Conservation (phyloP, 2,888 invertebrate species). For the Cheilosia impressa region DNA sequence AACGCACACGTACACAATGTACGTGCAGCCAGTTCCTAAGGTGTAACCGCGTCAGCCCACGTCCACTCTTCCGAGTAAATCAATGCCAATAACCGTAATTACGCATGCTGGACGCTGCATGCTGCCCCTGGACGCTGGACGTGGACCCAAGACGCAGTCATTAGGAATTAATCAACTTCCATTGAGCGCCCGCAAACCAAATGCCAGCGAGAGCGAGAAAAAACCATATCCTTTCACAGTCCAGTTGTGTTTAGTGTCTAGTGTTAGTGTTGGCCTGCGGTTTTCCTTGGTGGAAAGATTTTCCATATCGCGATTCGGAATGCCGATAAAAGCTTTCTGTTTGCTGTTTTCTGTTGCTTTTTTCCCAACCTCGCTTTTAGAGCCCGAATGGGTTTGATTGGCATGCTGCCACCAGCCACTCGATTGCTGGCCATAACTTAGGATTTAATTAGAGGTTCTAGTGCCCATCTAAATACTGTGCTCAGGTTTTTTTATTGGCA, state of each 20-base stretch:
- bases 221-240: slow-evolving; percentile 31
- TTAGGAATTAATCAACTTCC: slow-evolving; percentile 70
- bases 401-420: slow-evolving; percentile 47
- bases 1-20: slow-evolving; percentile 29
- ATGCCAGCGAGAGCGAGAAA: background rate
- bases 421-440: slow-evolving; percentile 41
- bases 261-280: background rate
- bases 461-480: slow-evolving; percentile 44
- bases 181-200: slow-evolving; percentile 21
- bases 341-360: background rate
- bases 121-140: slow-evolving; percentile 19
- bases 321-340: slow-evolving; percentile 37
- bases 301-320: slow-evolving; percentile 57
- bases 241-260: background rate
- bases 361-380: slow-evolving; percentile 43
- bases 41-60: slow-evolving; percentile 45
- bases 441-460: slow-evolving; percentile 67
- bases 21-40: slow-evolving; percentile 55
- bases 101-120: slow-evolving; percentile 54
- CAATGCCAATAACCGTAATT: slow-evolving; percentile 69
- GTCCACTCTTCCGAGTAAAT: slow-evolving; percentile 65
- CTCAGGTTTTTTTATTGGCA: slow-evolving; percentile 32
- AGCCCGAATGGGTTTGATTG: slow-evolving; percentile 64
- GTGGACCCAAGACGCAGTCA: slow-evolving; percentile 52
- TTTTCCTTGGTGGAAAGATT: slow-evolving; percentile 46